Percentiles rank a stretch among this genome's conserved stretches.
phyloP scores from a whole-genome alignment of 2,113 vertebrate species.

The Pituophis catenifer region DNA sequence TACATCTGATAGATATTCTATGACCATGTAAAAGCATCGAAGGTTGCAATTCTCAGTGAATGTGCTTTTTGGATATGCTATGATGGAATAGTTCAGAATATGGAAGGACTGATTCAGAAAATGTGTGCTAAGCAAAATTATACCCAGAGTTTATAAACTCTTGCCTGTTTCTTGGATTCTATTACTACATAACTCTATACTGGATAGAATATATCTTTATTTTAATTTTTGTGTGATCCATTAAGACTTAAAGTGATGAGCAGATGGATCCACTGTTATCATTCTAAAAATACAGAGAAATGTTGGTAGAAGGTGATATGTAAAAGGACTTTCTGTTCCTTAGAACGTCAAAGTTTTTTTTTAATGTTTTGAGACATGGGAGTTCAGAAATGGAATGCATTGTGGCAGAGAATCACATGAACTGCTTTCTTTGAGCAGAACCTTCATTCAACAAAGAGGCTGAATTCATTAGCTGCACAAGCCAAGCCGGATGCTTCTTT shows the following conservation, averaged over 20 bases:
- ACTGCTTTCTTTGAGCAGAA: no score
- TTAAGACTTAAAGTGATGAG: not conserved
- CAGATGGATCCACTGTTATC: not conserved
- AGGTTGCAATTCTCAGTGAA: not conserved
- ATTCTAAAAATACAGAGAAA: not conserved
- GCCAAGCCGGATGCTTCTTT: not conserved
- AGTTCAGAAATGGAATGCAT: not conserved
- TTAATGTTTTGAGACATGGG: not conserved
- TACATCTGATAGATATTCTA: not conserved
- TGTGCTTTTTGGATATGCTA: not conserved
- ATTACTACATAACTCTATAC: not conserved
- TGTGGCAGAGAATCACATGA: not conserved
- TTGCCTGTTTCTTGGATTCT: not conserved
- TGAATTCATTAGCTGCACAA: not conserved
- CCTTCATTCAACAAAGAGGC: conserved; percentile 1
- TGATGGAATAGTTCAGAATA: not conserved
- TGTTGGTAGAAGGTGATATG: not conserved
- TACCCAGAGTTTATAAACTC: not conserved
- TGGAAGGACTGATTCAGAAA: not conserved
- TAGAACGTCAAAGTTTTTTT: not conserved
- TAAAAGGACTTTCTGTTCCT: not conserved
- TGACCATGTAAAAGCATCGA: not conserved
- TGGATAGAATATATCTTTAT: not conserved
- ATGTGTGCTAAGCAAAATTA: not conserved
- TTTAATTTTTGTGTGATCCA: not conserved